phyloP scores from a whole-genome alignment of 2,888 invertebrate genomes.

The Catonia carolina region DNA sequence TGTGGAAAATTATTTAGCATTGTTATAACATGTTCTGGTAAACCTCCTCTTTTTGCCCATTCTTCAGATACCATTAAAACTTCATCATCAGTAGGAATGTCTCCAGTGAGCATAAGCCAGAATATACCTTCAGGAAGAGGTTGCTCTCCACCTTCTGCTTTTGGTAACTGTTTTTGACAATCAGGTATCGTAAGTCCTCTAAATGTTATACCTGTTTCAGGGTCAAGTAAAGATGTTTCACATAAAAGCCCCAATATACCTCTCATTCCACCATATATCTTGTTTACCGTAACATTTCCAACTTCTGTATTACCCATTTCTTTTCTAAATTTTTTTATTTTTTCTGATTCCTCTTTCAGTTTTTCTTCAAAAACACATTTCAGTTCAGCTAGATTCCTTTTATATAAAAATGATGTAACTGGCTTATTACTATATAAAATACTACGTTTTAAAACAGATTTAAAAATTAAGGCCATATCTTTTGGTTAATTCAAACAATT shows the following conservation, averaged over 20 bases:
- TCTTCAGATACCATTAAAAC: conserved; percentile 65
- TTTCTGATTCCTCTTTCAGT: conserved; percentile 78
- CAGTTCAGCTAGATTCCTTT: too few relatives aligned
- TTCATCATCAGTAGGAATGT: conserved; percentile 75
- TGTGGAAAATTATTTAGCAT: conserved; percentile 86
- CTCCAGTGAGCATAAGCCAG: conserved; percentile 85
- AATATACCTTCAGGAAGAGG: conserved; percentile 91
- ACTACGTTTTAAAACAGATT: too few relatives aligned
- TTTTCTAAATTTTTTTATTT: conserved; percentile 86
- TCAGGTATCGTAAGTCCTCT: conserved; percentile 89
- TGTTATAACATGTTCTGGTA: conserved; percentile 84
- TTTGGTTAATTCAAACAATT: too few relatives aligned
- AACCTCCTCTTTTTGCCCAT: conserved; percentile 76
- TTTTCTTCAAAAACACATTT: not conserved
- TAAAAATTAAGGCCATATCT: too few relatives aligned
- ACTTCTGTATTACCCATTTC: conserved; percentile 81
- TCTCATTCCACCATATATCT: conserved; percentile 93
- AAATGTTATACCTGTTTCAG: conserved; percentile 92
- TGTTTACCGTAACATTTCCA: conserved; percentile 94
- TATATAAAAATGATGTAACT: too few relatives aligned
- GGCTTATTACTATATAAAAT: too few relatives aligned
- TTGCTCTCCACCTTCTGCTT: conserved; percentile 69
- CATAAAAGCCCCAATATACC: conserved; percentile 90
- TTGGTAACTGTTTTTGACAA: conserved; percentile 78
- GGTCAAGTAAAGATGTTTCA: conserved; percentile 89